Evolutionary conservation across 92 coral and sea anemone genomes (phyloP).

Genomic region (Actinostola sp.): DNA sequence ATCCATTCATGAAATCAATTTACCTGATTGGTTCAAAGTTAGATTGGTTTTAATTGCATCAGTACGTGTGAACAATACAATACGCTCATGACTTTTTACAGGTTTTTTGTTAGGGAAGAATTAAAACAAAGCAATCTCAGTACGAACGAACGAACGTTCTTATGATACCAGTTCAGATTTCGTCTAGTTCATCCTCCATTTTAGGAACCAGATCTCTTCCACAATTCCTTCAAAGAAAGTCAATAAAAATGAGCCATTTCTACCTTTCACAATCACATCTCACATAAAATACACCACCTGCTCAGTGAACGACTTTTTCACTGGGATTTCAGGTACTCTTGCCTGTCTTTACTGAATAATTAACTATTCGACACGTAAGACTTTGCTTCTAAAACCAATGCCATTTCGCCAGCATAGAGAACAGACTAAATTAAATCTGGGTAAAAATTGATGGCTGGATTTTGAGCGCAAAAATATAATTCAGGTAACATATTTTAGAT

Average conservation of each 20-base stretch:
- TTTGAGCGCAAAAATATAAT: not conserved
- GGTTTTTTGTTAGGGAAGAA: not conserved
- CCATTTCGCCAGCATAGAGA: conserved; percentile 13
- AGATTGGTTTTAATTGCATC: not conserved
- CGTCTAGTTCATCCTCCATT: not conserved
- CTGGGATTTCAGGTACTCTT: conserved; percentile 38
- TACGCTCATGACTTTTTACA: not conserved
- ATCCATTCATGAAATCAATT: not conserved
- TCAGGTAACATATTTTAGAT: conserved; percentile 12
- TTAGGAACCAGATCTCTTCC: not conserved
- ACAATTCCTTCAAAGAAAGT: conserved; percentile 3
- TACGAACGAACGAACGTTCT: not conserved
- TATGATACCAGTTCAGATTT: not conserved
- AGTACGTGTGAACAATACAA: not conserved
- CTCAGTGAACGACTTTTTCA: conserved; percentile 35
- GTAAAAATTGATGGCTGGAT: conserved; percentile 18
- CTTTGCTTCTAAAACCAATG: conserved; percentile 1
- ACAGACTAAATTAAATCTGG: conserved; percentile 15
- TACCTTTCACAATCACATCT: conserved; percentile 1
- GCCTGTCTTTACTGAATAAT: conserved; percentile 25
- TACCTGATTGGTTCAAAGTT: not conserved
- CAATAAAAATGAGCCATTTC: not conserved
- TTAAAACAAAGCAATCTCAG: not conserved
- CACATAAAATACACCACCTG: conserved; percentile 42
- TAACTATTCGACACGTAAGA: conserved; percentile 34